A percentile compares a stretch with the other conserved stretches of the same genome.
Evolutionary conservation across 2,888 invertebrate species (phyloP).

Genomic region (Xiphydria camelus): DNA sequence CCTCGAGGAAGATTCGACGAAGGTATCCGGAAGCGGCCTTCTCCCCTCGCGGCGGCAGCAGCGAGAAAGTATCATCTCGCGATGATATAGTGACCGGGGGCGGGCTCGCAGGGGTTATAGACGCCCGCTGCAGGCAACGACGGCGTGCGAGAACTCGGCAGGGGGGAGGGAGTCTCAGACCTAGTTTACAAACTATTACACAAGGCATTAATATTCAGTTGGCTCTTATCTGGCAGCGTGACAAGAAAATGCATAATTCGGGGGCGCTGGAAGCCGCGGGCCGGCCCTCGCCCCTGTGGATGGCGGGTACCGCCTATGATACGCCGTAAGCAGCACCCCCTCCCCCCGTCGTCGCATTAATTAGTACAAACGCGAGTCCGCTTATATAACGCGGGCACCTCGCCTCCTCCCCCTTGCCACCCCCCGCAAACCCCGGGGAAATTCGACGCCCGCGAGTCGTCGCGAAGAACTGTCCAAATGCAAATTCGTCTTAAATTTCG

Average conservation of each 20-base stretch:
- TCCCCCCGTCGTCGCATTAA: slow-evolving; percentile 35
- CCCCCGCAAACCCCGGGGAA: no score
- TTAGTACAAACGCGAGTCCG: slow-evolving; percentile 30
- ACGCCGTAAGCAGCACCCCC: slow-evolving; percentile 1
- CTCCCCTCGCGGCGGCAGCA: no score
- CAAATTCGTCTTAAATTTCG: slow-evolving; percentile 51
- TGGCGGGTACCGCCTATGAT: neutral
- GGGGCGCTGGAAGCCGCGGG: slow-evolving; percentile 6
- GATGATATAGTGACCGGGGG: no score
- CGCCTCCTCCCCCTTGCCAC: no score
- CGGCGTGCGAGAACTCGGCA: slow-evolving; percentile 6
- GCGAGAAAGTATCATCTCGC: no score
- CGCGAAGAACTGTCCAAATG: slow-evolving; percentile 48
- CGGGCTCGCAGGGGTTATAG: no score
- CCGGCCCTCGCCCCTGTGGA: neutral
- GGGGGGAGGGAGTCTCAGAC: slow-evolving; percentile 41
- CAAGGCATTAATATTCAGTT: slow-evolving; percentile 53
- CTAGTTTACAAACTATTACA: slow-evolving; percentile 54
- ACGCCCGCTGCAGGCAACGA: neutral
- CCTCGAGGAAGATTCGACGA: no score
- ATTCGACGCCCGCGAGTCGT: slow-evolving; percentile 42
- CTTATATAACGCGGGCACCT: neutral
- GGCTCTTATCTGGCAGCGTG: slow-evolving; percentile 51
- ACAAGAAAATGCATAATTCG: slow-evolving; percentile 57
- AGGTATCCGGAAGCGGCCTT: no score